A percentile compares a stretch with the other conserved stretches of the same genome.
Evolutionary conservation across 2,113 vertebrate genomes (phyloP).

Genomic region (Oncorhynchus masou): DNA sequence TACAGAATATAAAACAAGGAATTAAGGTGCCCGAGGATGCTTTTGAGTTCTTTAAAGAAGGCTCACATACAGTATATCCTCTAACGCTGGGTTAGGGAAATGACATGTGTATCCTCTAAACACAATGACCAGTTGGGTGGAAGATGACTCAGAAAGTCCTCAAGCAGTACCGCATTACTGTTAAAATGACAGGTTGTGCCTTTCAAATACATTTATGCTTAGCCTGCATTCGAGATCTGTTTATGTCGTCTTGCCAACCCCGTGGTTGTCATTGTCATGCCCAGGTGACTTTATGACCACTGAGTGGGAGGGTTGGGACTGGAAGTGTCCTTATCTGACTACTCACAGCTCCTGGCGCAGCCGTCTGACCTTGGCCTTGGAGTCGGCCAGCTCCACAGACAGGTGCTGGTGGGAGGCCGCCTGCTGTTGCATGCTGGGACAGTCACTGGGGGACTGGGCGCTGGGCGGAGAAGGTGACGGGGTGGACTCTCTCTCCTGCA

Average conservation of each 20-base stretch:
- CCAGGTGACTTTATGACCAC: neutral
- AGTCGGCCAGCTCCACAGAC: constrained; percentile 88
- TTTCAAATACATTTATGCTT: too few relatives aligned
- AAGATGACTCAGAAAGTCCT: neutral
- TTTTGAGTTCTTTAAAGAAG: too few relatives aligned
- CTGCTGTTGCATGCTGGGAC: constrained; percentile 72
- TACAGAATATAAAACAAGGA: too few relatives aligned
- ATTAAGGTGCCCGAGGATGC: too few relatives aligned
- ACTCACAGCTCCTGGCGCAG: constrained; percentile 92
- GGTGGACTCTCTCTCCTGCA: constrained; percentile 86
- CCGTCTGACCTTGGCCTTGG: constrained; percentile 85
- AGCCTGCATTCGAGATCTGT: too few relatives aligned
- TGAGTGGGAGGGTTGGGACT: neutral
- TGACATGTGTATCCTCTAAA: neutral
- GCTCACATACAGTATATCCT: neutral
- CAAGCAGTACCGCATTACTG: neutral
- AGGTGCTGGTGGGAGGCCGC: constrained; percentile 84
- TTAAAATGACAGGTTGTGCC: neutral
- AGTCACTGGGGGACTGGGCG: constrained; percentile 51
- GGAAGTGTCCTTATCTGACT: neutral
- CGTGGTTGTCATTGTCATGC: too few relatives aligned
- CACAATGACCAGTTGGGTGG: neutral
- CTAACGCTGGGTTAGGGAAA: too few relatives aligned
- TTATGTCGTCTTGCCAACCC: too few relatives aligned
- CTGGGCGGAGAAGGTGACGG: constrained; percentile 77